Conservation (phyloP, 2,888 invertebrate species). For the Galerucella calmariensis region DNA sequence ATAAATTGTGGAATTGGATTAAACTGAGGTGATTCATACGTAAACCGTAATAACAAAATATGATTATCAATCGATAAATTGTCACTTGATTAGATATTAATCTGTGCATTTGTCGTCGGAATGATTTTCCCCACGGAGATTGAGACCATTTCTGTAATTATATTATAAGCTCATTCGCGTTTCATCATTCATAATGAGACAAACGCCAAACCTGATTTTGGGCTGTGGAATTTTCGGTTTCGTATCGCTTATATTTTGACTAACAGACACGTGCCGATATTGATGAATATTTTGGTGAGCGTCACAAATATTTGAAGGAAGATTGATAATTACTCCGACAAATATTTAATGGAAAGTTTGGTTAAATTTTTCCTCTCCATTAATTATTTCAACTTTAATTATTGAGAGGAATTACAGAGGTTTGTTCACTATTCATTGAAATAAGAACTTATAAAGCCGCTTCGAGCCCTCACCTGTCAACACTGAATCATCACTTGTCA, state of each 20-base stretch:
- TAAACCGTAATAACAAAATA: constrained; percentile 17
- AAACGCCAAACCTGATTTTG: constrained; percentile 18
- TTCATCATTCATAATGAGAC: constrained; percentile 28
- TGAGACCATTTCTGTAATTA: constrained; percentile 31
- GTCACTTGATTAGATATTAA: constrained; percentile 32
- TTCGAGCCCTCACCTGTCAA: too few species aligned
- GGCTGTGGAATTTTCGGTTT: neutral
- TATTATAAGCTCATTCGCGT: constrained; percentile 29
- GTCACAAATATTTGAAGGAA: neutral
- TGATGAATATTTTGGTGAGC: neutral
- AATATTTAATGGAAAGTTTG: too few species aligned
- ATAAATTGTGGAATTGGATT: constrained; percentile 8
- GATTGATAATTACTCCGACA: too few species aligned
- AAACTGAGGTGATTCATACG: constrained; percentile 12
- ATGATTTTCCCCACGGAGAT: constrained; percentile 39
- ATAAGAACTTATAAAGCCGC: too few species aligned
- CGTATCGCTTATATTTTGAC: neutral
- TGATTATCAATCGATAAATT: constrained; percentile 23
- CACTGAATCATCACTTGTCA: too few species aligned
- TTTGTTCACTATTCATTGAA: too few species aligned
- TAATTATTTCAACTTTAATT: too few species aligned
- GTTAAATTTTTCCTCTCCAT: too few species aligned
- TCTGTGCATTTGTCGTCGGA: constrained; percentile 30
- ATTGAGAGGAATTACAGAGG: too few species aligned
- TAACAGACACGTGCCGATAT: neutral